Base-by-base conservation (phyloP, 35 echinoderm and acorn worm genomes). In the Ophiothrix spiculata region DNA sequence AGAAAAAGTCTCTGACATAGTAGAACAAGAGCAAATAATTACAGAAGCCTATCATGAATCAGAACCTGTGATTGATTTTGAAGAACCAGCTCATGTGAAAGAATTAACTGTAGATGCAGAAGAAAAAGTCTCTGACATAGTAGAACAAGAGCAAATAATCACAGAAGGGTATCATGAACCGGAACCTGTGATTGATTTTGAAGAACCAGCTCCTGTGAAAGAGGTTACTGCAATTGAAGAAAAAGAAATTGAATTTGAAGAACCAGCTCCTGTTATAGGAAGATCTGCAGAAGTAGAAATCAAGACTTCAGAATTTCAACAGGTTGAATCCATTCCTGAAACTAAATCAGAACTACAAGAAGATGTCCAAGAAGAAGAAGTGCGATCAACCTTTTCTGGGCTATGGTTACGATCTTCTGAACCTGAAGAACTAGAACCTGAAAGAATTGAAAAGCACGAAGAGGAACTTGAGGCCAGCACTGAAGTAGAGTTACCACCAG, bases 271-370 rank as follows among this genome's bases (percentile, higher is more conserved):
- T 41, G 63, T 77, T 4, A 74, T 37, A 32, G 56, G 31, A 32
- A 45, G 16, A 25, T 25, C 77, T 79, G 2, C 77, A 79, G 36
- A 0, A 39, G 54, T 45, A 31, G 80, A 60, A 56, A 41, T 28
- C 41, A 82, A 56, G 42, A 56, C 29, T 32, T 35, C 32, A 64
- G 79, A 88, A 75, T 23, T 19, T 39, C 56, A 80, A 38, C 86
- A 88, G 40, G 69, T 83, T 28, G 80, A 88, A 37, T 25, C 64
- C 34, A 46, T 77, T 23, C 86, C 75, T 36, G 87, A 92, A 36
- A 29, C 83, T 14, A 39, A 79, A 40, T n/a, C 25, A 75, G 86
- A 88, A 88, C 42, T 77, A 16, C 38, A 40, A 36, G 45, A 54
- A 1, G 35, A 85, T 17, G 83, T 39, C 36, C 63, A 76, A 74